Evolutionary conservation across 53 echinoderm and acorn worm genomes (phyloP).

Genomic region (Arbacia lixula): DNA sequence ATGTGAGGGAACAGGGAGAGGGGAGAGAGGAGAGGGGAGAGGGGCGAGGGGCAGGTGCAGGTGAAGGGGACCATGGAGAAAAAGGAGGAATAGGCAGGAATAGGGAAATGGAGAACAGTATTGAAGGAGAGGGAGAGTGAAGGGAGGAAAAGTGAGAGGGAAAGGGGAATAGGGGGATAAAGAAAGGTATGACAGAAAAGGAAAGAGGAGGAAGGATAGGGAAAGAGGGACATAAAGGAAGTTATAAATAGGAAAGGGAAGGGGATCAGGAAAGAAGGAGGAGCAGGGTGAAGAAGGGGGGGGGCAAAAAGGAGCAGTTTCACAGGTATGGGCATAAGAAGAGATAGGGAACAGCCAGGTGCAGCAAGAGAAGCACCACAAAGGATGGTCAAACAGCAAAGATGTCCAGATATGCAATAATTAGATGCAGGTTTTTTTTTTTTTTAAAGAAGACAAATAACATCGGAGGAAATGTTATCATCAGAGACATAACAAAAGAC

Average conservation of each 20-base stretch:
- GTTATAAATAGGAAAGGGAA: background rate
- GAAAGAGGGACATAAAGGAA: background rate
- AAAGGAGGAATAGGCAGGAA: background rate
- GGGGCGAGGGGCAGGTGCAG: background rate
- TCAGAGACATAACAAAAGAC: no score
- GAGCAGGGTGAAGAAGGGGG: background rate
- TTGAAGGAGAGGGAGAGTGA: background rate
- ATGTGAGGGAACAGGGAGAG: background rate
- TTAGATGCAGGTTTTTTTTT: no score
- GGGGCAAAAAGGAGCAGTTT: background rate
- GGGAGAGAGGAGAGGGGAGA: background rate
- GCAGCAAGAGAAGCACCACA: no score
- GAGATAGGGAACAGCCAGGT: no score
- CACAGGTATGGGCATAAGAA: background rate
- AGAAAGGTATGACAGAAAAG: background rate
- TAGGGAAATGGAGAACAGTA: background rate
- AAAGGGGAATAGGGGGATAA: background rate
- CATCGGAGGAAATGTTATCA: no score
- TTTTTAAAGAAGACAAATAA: no score
- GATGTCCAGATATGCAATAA: no score
- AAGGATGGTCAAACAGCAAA: no score
- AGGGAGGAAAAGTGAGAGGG: background rate
- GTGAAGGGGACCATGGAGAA: background rate
- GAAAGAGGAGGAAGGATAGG: background rate
- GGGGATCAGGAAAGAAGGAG: background rate